phyloP scores from a whole-genome alignment of 1,140 invertebrate genomes.

The Scaptomyza pallida region DNA sequence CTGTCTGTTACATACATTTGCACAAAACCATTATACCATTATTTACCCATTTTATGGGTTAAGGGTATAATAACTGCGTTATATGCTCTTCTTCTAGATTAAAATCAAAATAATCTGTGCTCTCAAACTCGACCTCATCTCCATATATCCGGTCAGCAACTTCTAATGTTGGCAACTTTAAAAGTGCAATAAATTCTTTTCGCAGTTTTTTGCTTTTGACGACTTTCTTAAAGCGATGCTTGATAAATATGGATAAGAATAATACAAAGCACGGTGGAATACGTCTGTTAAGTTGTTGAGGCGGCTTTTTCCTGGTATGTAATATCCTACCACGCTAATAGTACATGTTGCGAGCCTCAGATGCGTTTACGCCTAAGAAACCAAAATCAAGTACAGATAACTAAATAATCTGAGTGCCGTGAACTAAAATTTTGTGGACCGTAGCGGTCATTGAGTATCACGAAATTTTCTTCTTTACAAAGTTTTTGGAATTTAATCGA shows the following conservation, averaged over 20 bases:
- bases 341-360: slow-evolving; percentile 19
- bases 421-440: too few species aligned
- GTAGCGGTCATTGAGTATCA: too few species aligned
- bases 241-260: too few species aligned
- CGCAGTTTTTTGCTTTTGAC: slow-evolving; percentile 10
- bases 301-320: slow-evolving; percentile 20
- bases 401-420: neutral
- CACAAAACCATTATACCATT: too few species aligned
- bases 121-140: slow-evolving; percentile 14
- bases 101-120: slow-evolving; percentile 21
- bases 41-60: too few species aligned
- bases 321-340: slow-evolving; percentile 18
- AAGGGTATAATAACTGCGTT: too few species aligned
- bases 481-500: too few species aligned
- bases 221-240: slow-evolving; percentile 19
- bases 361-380: slow-evolving; percentile 24
- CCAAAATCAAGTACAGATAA: slow-evolving; percentile 21
- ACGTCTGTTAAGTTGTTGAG: too few species aligned
- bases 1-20: too few species aligned
- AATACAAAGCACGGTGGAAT: too few species aligned
- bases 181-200: slow-evolving; percentile 21
- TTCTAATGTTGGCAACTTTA: slow-evolving; percentile 3
- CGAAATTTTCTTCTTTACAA: too few species aligned
- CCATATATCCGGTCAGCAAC: too few species aligned
- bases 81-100: slow-evolving; percentile 4